Conservation (phyloP, 2,113 vertebrate genomes). For the Python bivittatus region DNA sequence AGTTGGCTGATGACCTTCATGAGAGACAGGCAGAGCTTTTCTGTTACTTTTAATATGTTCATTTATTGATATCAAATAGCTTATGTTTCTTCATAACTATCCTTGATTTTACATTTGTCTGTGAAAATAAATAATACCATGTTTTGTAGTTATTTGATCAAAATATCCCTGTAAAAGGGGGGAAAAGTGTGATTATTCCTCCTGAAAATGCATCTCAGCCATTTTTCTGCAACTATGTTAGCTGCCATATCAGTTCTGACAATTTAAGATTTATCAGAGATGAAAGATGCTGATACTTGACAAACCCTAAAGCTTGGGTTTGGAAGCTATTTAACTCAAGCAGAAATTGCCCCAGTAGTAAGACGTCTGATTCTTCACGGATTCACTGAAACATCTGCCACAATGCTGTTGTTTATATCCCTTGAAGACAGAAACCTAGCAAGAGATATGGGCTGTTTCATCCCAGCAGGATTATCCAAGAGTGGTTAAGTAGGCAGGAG, state of each 20-base stretch:
- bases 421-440: constrained; percentile 23
- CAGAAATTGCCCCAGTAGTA: constrained; percentile 32
- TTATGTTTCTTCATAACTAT: not conserved
- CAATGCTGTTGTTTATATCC: not conserved
- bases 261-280: constrained; percentile 33
- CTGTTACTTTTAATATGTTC: not conserved
- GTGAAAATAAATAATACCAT: not conserved
- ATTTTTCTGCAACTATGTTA: not conserved
- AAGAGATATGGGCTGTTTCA: not conserved
- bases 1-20: not conserved
- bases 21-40: not conserved
- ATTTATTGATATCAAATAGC: not conserved
- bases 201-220: not conserved
- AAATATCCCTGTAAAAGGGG: not conserved
- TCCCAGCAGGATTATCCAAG: not conserved
- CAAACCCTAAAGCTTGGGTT: constrained; percentile 12
- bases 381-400: constrained; percentile 38
- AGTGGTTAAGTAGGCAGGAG: not conserved
- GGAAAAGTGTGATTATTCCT: not conserved
- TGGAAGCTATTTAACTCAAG: constrained; percentile 38
- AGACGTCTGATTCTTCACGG: constrained; percentile 27
- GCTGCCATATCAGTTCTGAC: constrained; percentile 3
- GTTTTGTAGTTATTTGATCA: not conserved
- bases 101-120: not conserved
- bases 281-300: constrained; percentile 13